Percentiles rank a stretch among this genome's conserved stretches.
These are phyloP conservation scores for Phrynosoma platyrhinos DNA, from an alignment of 2,113 vertebrate genomes.

Conservation along the genomic window DNA sequence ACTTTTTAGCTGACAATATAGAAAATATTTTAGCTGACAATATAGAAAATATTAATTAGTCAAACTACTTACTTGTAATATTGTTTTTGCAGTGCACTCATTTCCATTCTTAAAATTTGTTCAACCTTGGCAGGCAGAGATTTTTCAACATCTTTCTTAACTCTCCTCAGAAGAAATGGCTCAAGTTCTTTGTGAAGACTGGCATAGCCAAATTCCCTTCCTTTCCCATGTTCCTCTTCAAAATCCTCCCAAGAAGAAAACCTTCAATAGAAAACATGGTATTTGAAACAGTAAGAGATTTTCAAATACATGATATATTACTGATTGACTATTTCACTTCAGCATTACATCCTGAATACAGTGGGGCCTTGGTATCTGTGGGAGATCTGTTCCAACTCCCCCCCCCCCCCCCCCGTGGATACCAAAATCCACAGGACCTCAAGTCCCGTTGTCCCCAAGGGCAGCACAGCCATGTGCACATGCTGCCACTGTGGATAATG, in stretches of 20 bases:
- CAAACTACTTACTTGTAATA: conserved; percentile 93
- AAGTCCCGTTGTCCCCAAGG: too few relatives aligned
- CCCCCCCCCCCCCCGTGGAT: too few relatives aligned
- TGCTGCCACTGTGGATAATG: too few relatives aligned
- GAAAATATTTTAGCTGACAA: not conserved
- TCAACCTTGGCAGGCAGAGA: conserved; percentile 98
- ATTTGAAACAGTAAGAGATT: not conserved
- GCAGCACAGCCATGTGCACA: too few relatives aligned
- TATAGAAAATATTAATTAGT: not conserved
- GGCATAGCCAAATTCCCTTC: conserved; percentile 94
- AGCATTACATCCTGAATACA: not conserved
- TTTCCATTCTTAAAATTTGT: conserved; percentile 97
- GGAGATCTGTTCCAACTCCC: too few relatives aligned
- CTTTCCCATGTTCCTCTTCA: conserved; percentile 97
- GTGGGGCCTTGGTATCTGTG: too few relatives aligned
- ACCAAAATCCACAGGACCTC: too few relatives aligned
- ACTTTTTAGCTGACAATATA: not conserved
- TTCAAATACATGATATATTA: conserved; percentile 8
- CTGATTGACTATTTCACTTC: not conserved
- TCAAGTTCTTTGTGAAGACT: conserved; percentile 98
- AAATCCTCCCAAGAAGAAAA: conserved; percentile 98
- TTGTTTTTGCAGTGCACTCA: conserved; percentile 98
- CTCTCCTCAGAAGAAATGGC: conserved; percentile 93
- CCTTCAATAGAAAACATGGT: conserved; percentile 73
- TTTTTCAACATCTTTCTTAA: conserved; percentile 99